Evolutionary conservation across 2,113 vertebrate species (phyloP), one percentile per base, ranked within the genome.

Genomic region (Gnathonemus echidnorhynchus): DNA sequence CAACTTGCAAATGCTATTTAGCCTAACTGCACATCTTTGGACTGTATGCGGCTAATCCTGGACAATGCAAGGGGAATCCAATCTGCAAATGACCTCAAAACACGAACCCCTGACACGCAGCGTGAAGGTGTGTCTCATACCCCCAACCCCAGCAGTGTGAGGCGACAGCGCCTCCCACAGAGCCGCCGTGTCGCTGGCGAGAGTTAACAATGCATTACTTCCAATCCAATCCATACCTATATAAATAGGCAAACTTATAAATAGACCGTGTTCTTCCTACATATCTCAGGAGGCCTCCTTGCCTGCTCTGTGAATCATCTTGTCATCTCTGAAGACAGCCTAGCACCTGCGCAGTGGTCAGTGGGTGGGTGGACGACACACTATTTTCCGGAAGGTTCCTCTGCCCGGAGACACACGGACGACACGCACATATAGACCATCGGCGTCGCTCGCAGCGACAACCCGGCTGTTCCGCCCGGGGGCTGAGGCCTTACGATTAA

Each of bases 211-310:
- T 80, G 17, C 74, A 19, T 80, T 80, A 39, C 35, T 19, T 80
- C 13, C 74, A 39, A 8, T 39, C 13, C 31, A 42, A 80, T 80
- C 74, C 35, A 85, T 85, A 85, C 39, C 39, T 45, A 48, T 48
- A 45, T 48, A 85, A 85, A 46, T n/a, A 46, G 83, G 42, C 21
- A 85, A 42, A 45, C 21, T n/a, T 85, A 48, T 46, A n/a, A 46
- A 85, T 85, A 48, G 83, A 24, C 42, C 0, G 8, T 46, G 39
- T 46, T 48, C 83, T 45, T 85, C 83, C 83, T 85, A 85, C 83
- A 85, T 85, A 85, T 85, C 83, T 85, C 83, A 85, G 83, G 83
- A 48, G 83, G 24, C 35, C 83, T 48, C 83, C 83, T n/a, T 42
- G 74, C 74, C 45, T 85, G 45, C 35, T 85, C 45, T n/a, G 24